Evolutionary conservation across 2,888 invertebrate species (phyloP).

Genomic region (Tipula lateralis): DNA sequence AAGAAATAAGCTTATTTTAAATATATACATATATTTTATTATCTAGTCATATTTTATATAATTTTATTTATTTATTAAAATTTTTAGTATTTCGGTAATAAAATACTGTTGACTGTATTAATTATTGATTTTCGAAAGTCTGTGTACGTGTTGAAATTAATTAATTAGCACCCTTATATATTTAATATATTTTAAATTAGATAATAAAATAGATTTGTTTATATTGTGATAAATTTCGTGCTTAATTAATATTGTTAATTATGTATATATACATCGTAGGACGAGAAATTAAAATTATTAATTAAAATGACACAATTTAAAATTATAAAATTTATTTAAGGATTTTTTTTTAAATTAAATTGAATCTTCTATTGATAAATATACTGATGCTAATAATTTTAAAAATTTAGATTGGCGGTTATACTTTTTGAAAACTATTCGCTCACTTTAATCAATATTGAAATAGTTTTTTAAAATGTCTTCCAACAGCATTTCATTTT

Average conservation of each 20-base stretch:
- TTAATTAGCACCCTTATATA: background rate
- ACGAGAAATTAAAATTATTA: background rate
- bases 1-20: background rate
- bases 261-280: background rate
- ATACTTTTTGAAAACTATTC: background rate
- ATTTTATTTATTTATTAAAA: background rate
- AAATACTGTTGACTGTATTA: background rate
- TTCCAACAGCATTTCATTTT: background rate
- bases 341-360: background rate
- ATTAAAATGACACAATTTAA: background rate
- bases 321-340: background rate
- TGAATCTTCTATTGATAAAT: background rate
- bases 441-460: background rate
- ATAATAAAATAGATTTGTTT: background rate
- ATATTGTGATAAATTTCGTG: background rate
- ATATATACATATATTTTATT: background rate
- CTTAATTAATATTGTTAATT: background rate
- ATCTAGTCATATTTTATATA: background rate
- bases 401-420: background rate
- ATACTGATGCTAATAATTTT: conserved; percentile 24
- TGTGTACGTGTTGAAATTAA: background rate
- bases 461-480: background rate
- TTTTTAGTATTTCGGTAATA: background rate
- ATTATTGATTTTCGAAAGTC: background rate
- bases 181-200: background rate